Conservation (phyloP, 2,888 invertebrate species). For the Entomobrya proxima region DNA sequence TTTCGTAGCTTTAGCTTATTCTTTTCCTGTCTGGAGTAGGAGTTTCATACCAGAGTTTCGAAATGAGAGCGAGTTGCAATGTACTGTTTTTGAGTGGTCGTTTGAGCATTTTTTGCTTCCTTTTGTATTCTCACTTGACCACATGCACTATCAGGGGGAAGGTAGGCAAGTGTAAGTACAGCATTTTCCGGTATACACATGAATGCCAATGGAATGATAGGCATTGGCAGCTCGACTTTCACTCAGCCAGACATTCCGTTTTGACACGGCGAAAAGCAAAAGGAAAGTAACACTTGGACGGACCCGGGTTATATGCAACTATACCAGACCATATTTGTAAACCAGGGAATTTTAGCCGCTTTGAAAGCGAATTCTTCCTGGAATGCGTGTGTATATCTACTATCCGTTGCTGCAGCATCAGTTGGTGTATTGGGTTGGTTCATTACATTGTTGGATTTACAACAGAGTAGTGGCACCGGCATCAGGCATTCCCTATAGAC, state of each 20-base stretch:
- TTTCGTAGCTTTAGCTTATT: neutral
- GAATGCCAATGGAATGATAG: neutral
- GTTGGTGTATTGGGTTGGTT: too few species aligned
- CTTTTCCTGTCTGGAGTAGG: neutral
- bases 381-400: too few species aligned
- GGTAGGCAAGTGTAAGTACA: too few species aligned
- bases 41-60: neutral
- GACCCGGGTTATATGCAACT: too few species aligned
- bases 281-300: neutral
- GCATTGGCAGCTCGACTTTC: neutral
- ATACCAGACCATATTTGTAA: too few species aligned
- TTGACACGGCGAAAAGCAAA: conserved; percentile 4
- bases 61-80: neutral
- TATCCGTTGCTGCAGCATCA: too few species aligned
- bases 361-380: too few species aligned
- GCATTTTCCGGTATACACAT: neutral
- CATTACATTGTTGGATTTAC: too few species aligned
- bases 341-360: neutral
- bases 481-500: too few species aligned
- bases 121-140: conserved; percentile 14
- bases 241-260: conserved; percentile 3
- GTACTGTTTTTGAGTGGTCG: neutral
- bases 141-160: neutral
- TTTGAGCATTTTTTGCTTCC: neutral
- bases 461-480: too few species aligned